Conservation (phyloP, 1,140 invertebrate species). For the Drosophila sechellia region DNA sequence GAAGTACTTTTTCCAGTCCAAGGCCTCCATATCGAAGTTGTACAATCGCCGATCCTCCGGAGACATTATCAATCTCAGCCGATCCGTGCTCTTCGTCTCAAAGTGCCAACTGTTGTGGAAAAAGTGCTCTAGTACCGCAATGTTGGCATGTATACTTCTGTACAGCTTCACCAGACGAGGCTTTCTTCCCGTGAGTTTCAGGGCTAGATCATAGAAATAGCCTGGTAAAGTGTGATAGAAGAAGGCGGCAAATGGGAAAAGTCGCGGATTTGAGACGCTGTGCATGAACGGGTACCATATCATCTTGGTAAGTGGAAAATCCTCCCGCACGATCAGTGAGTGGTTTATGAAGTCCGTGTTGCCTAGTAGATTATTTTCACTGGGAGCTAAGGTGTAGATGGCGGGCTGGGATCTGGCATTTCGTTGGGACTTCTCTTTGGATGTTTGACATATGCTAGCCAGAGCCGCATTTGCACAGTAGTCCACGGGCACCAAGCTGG, state of each 20-base stretch:
- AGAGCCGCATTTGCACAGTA: constrained; percentile 91
- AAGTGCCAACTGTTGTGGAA: constrained; percentile 88
- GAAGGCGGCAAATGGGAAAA: constrained; percentile 84
- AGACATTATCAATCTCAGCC: constrained; percentile 87
- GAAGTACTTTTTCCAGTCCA: constrained; percentile 88
- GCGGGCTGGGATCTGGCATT: constrained; percentile 60
- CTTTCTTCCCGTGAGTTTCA: constrained; percentile 83
- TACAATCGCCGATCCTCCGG: constrained; percentile 87
- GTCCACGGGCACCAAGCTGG: constrained; percentile 91
- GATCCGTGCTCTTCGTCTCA: constrained; percentile 87
- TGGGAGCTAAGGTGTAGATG: constrained; percentile 90
- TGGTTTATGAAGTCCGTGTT: constrained; percentile 85
- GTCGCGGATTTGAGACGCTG: constrained; percentile 66
- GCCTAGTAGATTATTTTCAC: constrained; percentile 86
- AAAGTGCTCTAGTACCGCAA: constrained; percentile 88
- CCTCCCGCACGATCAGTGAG: constrained; percentile 49
- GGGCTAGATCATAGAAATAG: constrained; percentile 85
- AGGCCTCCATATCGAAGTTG: constrained; percentile 87
- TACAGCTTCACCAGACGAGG: constrained; percentile 87
- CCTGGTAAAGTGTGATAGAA: constrained; percentile 87
- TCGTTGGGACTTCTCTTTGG: constrained; percentile 13
- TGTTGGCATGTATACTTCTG: constrained; percentile 88
- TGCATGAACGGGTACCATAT: constrained; percentile 85
- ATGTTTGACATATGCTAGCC: constrained; percentile 89
- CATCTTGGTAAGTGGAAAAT: constrained; percentile 73